phyloP scores from a whole-genome alignment of 1,140 invertebrate genomes.

The Hylaeus volcanicus region DNA sequence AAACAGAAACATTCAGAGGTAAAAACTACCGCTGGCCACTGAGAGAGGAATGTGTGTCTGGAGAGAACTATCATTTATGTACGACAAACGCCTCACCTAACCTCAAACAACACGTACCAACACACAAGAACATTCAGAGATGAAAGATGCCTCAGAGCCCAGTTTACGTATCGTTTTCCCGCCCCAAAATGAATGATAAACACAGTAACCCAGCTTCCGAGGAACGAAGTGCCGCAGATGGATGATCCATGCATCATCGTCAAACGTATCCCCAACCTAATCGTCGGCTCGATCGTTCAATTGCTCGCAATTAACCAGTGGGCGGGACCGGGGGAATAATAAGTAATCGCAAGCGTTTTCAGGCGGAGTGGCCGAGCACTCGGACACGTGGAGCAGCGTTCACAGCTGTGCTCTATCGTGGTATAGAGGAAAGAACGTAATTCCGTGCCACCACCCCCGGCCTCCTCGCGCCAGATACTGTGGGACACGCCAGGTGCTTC shows the following conservation, averaged over 20 bases:
- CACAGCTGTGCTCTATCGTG: conserved; percentile 61
- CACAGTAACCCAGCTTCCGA: too few relatives aligned
- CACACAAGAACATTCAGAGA: too few relatives aligned
- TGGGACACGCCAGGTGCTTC: conserved; percentile 76
- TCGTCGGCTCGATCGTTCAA: background rate
- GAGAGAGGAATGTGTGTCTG: too few relatives aligned
- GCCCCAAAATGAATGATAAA: too few relatives aligned
- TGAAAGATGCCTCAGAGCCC: too few relatives aligned
- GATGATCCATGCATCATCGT: background rate
- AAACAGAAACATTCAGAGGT: too few relatives aligned
- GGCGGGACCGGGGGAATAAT: conserved; percentile 20
- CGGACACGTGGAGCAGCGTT: conserved; percentile 43
- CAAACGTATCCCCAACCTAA: background rate
- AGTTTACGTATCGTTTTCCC: too few relatives aligned
- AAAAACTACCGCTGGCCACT: too few relatives aligned
- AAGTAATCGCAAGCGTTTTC: conserved; percentile 28
- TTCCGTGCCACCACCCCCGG: conserved; percentile 16
- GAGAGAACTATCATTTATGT: too few relatives aligned
- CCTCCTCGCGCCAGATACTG: conserved; percentile 64
- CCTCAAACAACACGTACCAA: too few relatives aligned
- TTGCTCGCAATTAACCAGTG: conserved; percentile 2
- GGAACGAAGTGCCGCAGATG: background rate
- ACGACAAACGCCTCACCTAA: too few relatives aligned
- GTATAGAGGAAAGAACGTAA: conserved; percentile 60
- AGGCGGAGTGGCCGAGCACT: conserved; percentile 27